Evolutionary conservation across 2,888 invertebrate genomes (phyloP), one percentile per base, ranked within the genome.

Genomic region (Heteromyza rotundicornis): DNA sequence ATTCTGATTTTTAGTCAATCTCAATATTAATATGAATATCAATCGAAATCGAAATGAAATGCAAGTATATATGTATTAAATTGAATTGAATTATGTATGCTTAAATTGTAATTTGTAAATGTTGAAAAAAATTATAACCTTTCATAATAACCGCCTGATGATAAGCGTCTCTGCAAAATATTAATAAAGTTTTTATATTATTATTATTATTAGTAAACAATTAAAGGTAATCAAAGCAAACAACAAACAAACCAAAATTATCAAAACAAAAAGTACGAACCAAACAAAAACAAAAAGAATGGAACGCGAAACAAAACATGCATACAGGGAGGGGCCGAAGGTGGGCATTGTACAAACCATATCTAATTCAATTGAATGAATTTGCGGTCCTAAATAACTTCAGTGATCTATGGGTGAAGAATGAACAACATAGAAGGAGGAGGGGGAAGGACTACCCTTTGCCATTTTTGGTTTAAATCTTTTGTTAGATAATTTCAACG

Each of bases 61-160:
- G 40, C 40, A 40, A 14, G 14, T 14, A 40, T n/a, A n/a, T n/a
- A n/a, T n/a, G n/a, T n/a, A n/a, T n/a, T n/a, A 40, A 3, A 47
- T 47, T 47, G 17, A 17, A 47, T 40, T 40, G 40, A 3, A 40
- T 10, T 27, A 27, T 10, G 10, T 27, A 40, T 47, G 7, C 19
- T 47, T 19, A 14, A 47, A 8, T 47, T 47, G 8, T 7, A 40
- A 19, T 47, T 47, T 47, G 20, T 47, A 71, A 65, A 70, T 69
- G 72, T 77, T 76, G 73, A 78, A 82, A 79, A 75, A 81, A 81
- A 81, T 77, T 71, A 79, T 82, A 81, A 81, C 81, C 81, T 81
- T 81, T 81, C 81, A 81, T 81, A 82, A 80, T 82, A 82, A 81
- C 81, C 80, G 82, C 80, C 80, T 79, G 81, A 78, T 82, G 81